Evolutionary conservation across 2,888 invertebrate species (phyloP).

Genomic region (Synanthedon tipuliformis): DNA sequence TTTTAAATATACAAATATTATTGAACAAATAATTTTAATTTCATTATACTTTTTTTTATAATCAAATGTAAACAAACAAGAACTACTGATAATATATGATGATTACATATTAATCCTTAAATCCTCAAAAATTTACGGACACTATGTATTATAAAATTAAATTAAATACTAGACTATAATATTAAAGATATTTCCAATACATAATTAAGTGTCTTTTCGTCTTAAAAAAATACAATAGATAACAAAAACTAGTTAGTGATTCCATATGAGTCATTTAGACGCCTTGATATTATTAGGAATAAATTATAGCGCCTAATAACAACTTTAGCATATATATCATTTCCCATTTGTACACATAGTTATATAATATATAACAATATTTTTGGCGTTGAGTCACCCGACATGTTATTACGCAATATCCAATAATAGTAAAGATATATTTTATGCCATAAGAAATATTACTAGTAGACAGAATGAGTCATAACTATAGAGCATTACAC

Average conservation of each 20-base stretch:
- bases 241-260: no score
- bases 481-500: conserved; percentile 22
- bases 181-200: background rate
- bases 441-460: conserved; percentile 35
- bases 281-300: conserved; percentile 2
- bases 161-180: no score
- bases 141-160: no score
- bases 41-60: no score
- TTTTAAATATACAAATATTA: no score
- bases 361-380: conserved; percentile 29
- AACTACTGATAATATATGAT: no score
- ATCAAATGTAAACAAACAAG: no score
- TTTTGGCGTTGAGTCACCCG: conserved; percentile 49
- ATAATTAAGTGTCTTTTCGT: background rate
- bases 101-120: no score
- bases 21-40: no score
- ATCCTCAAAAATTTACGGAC: no score
- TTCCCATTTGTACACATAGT: background rate
- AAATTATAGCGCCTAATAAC: conserved; percentile 1
- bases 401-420: conserved; percentile 48
- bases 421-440: conserved; percentile 45
- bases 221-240: background rate
- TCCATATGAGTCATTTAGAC: background rate
- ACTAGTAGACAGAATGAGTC: conserved; percentile 36
- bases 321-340: background rate